A percentile compares a stretch with the other conserved stretches of the same genome.
phyloP scores from a whole-genome alignment of 2,888 invertebrate species.

The Notodonta ziczac region DNA sequence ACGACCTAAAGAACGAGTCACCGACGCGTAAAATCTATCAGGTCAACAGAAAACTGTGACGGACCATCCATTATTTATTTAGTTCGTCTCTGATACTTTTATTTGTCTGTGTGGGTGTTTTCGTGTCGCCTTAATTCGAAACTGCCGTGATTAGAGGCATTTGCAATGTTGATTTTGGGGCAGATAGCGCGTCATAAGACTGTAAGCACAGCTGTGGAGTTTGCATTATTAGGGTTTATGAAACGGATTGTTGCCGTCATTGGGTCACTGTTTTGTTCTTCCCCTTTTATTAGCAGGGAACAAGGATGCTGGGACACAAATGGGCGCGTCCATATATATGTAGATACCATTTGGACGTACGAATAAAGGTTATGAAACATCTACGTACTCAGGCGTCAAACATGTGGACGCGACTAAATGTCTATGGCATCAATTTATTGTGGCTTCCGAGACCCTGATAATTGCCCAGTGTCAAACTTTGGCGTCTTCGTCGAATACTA shows the following conservation, averaged over 20 bases:
- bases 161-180: constrained; percentile 33
- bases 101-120: constrained; percentile 21
- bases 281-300: too few species aligned
- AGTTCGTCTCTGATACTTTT: constrained; percentile 15
- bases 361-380: too few species aligned
- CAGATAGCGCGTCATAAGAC: constrained; percentile 23
- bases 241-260: neutral
- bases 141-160: constrained; percentile 24
- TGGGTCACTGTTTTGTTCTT: neutral
- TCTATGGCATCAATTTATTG: too few species aligned
- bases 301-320: too few species aligned
- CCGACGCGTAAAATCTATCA: constrained; percentile 2
- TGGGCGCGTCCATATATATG: too few species aligned
- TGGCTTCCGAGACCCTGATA: too few species aligned
- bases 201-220: neutral
- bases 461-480: too few species aligned
- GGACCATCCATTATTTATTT: constrained; percentile 19
- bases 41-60: constrained; percentile 7
- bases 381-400: too few species aligned
- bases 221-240: neutral
- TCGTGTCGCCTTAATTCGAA: constrained; percentile 1
- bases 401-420: too few species aligned
- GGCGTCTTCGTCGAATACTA: too few species aligned
- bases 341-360: too few species aligned
- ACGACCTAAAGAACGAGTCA: neutral